Evolutionary conservation across 30 jellyfish, hydroid and myxozoan genomes (phyloP).

Genomic region (Phacellophora camtschatica): DNA sequence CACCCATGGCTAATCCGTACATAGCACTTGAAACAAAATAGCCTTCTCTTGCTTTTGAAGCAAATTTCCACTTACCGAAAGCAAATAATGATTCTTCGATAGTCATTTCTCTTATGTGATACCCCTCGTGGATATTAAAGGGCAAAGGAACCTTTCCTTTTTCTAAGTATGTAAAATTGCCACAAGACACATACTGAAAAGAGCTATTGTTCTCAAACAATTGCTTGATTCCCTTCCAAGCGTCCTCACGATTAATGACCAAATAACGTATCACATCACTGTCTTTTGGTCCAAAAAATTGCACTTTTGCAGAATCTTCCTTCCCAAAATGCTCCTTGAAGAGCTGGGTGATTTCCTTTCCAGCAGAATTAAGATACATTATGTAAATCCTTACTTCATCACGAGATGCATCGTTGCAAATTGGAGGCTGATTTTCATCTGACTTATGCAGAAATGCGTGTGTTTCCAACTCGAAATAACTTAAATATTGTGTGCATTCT

Average conservation of each 20-base stretch:
- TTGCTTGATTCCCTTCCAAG: neutral
- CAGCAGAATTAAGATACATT: neutral
- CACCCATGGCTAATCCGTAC: conserved; percentile 47
- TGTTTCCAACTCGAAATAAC: neutral
- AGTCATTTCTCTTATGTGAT: conserved; percentile 8
- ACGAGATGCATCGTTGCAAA: neutral
- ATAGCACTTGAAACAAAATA: neutral
- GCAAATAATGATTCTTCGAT: conserved; percentile 18
- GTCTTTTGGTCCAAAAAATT: neutral
- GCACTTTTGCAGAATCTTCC: neutral
- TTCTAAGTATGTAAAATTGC: neutral
- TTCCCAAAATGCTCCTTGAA: neutral
- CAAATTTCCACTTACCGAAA: neutral
- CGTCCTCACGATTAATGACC: neutral
- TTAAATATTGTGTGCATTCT: neutral
- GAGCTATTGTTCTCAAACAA: neutral
- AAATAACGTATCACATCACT: neutral
- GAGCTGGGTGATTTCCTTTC: neutral
- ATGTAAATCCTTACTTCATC: neutral
- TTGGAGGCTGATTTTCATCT: neutral
- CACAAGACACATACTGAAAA: neutral
- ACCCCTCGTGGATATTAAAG: neutral
- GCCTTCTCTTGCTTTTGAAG: neutral
- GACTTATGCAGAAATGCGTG: neutral
- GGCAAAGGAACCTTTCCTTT: neutral